These are phyloP conservation scores for Xestoiulus laeticollis DNA, from an alignment of 2,888 invertebrate genomes.

Conservation along the genomic window DNA sequence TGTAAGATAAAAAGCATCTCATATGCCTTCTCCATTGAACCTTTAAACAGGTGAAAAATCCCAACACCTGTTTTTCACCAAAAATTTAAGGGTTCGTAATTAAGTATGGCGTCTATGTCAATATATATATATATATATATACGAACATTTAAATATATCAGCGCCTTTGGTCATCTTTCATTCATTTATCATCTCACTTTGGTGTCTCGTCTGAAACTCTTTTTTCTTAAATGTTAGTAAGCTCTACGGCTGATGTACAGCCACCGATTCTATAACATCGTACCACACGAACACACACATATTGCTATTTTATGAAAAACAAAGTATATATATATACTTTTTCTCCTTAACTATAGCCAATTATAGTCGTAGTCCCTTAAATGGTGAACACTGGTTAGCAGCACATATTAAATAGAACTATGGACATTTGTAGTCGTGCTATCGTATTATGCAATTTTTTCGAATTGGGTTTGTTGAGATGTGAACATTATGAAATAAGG, in stretches of 20 bases:
- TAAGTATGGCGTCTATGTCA: slow-evolving; percentile 40
- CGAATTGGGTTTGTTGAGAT: slow-evolving; percentile 13
- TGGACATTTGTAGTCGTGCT: background rate
- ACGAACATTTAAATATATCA: slow-evolving; percentile 41
- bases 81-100: slow-evolving; percentile 27
- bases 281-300: background rate
- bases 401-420: background rate
- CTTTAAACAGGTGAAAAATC: background rate
- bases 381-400: background rate
- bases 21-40: slow-evolving; percentile 40
- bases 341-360: background rate
- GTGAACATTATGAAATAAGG: slow-evolving; percentile 23
- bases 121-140: background rate
- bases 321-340: slow-evolving; percentile 1
- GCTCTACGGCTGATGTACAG: background rate
- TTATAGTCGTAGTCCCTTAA: background rate
- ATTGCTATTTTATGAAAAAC: slow-evolving; percentile 25
- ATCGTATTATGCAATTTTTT: slow-evolving; percentile 39
- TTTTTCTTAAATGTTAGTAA: slow-evolving; percentile 10
- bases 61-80: background rate
- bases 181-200: background rate
- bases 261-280: slow-evolving; percentile 6
- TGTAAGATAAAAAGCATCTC: background rate
- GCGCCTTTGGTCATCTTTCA: background rate
- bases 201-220: background rate